These are phyloP conservation scores for Pungitius pungitius DNA, from an alignment of 2,113 vertebrate species.

Conservation along the genomic window DNA sequence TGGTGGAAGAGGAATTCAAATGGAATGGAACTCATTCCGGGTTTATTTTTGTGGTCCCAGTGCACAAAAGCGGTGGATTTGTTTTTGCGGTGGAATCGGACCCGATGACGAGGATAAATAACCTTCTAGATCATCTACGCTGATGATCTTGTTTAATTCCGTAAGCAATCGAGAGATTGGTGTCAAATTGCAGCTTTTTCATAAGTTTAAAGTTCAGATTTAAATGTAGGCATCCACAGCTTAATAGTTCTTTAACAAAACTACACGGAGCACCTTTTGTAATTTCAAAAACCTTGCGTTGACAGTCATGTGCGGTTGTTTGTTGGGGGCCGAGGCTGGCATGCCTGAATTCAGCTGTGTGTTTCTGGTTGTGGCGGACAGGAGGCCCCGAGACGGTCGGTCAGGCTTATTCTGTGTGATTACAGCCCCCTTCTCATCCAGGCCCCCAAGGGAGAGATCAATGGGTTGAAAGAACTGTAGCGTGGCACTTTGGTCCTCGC, in stretches of 20 bases:
- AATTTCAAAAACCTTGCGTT: neutral
- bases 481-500: slow-evolving; percentile 28
- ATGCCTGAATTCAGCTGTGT: slow-evolving; percentile 57
- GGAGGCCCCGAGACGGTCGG: slow-evolving; percentile 38
- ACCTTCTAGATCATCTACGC: no score
- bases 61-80: neutral
- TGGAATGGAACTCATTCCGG: neutral
- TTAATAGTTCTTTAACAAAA: neutral
- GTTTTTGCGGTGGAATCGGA: neutral
- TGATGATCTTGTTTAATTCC: no score
- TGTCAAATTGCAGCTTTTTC: neutral
- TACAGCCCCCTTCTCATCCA: slow-evolving; percentile 56
- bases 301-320: slow-evolving; percentile 35
- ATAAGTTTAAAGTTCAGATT: neutral
- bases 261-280: neutral
- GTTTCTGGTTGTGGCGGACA: slow-evolving; percentile 34
- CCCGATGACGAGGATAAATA: neutral
- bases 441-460: slow-evolving; percentile 63
- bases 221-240: neutral
- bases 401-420: slow-evolving; percentile 67
- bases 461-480: slow-evolving; percentile 67
- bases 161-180: no score
- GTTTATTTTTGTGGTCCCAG: neutral
- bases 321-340: slow-evolving; percentile 38
- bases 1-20: no score